Evolutionary conservation across 2,113 vertebrate genomes (phyloP).

Genomic region (Seriola aureovittata): DNA sequence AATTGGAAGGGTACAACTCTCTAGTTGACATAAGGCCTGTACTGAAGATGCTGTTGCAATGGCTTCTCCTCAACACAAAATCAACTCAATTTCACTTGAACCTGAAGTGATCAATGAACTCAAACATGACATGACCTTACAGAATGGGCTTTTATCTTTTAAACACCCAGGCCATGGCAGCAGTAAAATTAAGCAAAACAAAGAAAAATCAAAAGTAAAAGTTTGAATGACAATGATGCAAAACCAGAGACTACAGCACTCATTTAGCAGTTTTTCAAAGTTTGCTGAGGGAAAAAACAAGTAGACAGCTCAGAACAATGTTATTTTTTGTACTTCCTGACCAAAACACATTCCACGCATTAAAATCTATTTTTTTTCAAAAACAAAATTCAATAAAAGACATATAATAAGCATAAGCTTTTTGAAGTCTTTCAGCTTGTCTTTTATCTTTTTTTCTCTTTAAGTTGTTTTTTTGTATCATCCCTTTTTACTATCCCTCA

Average conservation of each 20-base stretch:
- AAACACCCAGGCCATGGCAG: constrained; percentile 51
- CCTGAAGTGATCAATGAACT: constrained; percentile 53
- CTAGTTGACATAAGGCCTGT: constrained; percentile 75
- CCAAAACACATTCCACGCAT: constrained; percentile 93
- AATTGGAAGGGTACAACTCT: constrained; percentile 41
- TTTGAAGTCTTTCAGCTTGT: constrained; percentile 81
- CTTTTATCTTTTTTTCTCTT: constrained; percentile 60
- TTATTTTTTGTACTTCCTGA: constrained; percentile 90
- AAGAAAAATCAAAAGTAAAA: constrained; percentile 72
- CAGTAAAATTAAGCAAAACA: constrained; percentile 57
- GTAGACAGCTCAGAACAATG: constrained; percentile 91
- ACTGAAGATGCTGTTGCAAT: constrained; percentile 68
- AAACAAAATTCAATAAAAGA: constrained; percentile 88
- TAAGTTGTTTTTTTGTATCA: constrained; percentile 50
- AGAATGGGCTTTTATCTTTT: constrained; percentile 54
- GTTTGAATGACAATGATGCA: constrained; percentile 83
- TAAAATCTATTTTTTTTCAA: constrained; percentile 93
- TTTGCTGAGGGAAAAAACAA: constrained; percentile 79
- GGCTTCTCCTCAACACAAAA: constrained; percentile 67
- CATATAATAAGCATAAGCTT: constrained; percentile 90
- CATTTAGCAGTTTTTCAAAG: constrained; percentile 87
- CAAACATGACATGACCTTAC: constrained; percentile 40
- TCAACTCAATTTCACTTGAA: constrained; percentile 50
- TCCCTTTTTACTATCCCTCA: constrained; percentile 69
- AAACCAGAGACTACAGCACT: constrained; percentile 90